A percentile compares a stretch with the other conserved stretches of the same genome.
Evolutionary conservation across 2,113 vertebrate species (phyloP).

Genomic region (Myotis lucifugus): DNA sequence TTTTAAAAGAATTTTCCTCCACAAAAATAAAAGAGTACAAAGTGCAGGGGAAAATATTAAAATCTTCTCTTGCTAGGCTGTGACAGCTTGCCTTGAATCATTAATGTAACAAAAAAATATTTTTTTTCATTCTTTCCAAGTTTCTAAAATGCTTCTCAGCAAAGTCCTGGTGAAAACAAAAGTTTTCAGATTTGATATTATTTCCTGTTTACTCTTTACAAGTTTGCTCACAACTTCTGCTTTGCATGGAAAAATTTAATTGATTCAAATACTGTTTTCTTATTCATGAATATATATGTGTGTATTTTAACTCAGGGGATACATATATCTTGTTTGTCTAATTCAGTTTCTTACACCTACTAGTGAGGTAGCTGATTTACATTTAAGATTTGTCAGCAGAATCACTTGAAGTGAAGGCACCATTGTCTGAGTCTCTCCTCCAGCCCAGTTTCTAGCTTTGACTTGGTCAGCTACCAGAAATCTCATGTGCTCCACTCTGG

Average conservation of each 20-base stretch:
- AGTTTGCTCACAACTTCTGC: neutral
- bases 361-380: neutral
- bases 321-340: neutral
- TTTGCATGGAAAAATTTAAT: neutral
- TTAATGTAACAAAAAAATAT: conserved; percentile 20
- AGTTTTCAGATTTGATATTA: neutral
- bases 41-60: neutral
- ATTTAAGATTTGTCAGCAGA: neutral
- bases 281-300: neutral
- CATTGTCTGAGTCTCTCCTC: neutral
- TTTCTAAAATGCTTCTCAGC: conserved; percentile 49
- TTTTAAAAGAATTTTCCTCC: conserved; percentile 56
- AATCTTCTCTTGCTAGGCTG: conserved; percentile 7
- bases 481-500: neutral
- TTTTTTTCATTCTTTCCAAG: conserved; percentile 30
- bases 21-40: conserved; percentile 24
- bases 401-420: neutral
- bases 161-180: neutral
- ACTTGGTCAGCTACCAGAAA: neutral
- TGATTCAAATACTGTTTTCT: neutral
- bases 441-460: neutral
- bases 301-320: neutral
- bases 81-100: conserved; percentile 18
- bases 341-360: conserved; percentile 11
- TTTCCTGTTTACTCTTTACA: neutral